Conservation (phyloP, 2,113 vertebrate species). For the Numida meleagris region DNA sequence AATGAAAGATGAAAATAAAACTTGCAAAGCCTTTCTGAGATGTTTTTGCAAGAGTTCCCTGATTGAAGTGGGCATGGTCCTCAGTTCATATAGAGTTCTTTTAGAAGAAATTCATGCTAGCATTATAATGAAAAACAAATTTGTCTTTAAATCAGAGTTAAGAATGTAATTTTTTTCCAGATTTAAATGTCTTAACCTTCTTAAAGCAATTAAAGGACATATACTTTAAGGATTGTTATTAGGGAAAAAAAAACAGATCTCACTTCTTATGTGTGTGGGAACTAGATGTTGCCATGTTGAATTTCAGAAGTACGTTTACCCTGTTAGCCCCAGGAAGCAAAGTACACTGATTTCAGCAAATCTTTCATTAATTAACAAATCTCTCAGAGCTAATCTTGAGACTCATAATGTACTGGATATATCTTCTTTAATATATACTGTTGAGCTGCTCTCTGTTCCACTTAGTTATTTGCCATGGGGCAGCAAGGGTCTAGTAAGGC, state of each 20-base stretch:
- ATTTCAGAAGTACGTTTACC: not conserved
- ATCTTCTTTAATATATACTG: accelerated
- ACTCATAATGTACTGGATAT: not conserved
- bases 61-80: not conserved
- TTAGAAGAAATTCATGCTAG: not conserved
- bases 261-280: accelerated
- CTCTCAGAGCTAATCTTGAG: not conserved
- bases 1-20: not conserved
- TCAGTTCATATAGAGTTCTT: not conserved
- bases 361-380: not conserved
- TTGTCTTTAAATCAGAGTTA: not conserved
- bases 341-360: not conserved
- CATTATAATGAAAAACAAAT: not conserved
- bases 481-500: not conserved
- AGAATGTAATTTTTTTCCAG: not conserved
- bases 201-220: not conserved
- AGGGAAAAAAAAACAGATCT: not conserved
- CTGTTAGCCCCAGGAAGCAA: not conserved
- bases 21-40: not conserved
- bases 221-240: not conserved
- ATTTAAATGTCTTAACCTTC: not conserved
- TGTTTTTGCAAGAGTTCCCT: not conserved
- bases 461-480: not conserved
- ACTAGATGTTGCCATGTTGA: accelerated
- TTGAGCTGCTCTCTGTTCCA: not conserved